Conservation (phyloP, 2,888 invertebrate genomes). For the Rhingia campestris region DNA sequence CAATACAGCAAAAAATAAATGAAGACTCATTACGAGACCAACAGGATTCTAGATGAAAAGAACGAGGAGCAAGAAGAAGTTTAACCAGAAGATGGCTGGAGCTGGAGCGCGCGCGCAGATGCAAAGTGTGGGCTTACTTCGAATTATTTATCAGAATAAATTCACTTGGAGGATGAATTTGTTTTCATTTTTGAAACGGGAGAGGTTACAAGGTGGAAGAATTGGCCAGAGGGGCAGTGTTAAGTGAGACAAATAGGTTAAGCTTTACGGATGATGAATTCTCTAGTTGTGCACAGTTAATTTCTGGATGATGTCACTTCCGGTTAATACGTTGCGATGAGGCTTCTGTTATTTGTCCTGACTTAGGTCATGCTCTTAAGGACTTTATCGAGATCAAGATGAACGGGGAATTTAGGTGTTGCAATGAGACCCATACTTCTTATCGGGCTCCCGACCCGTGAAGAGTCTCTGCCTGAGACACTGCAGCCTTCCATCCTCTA, state of each 20-base stretch:
- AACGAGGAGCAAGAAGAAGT: background rate
- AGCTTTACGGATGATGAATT: conserved; percentile 1
- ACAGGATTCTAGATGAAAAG: conserved; percentile 31
- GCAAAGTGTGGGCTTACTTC: conserved; percentile 55
- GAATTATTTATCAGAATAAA: conserved; percentile 61
- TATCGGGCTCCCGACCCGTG: no score
- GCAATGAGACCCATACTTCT: no score
- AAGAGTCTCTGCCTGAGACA: no score
- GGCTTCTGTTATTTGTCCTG: no score
- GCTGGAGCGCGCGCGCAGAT: conserved; percentile 15
- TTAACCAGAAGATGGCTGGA: conserved; percentile 33
- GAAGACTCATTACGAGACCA: conserved; percentile 10
- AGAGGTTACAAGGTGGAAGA: background rate
- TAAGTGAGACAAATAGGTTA: conserved; percentile 19
- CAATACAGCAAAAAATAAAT: conserved; percentile 2
- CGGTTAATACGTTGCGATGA: background rate
- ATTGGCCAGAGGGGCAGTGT: background rate
- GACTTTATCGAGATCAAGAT: no score
- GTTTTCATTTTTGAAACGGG: conserved; percentile 23
- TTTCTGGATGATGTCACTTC: conserved; percentile 3
- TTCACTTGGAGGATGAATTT: conserved; percentile 46
- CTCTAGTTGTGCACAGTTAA: conserved; percentile 5
- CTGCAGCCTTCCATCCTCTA: no score
- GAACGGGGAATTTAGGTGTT: no score
- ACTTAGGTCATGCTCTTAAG: no score